These are phyloP conservation scores for Pocota personata DNA, from an alignment of 2,888 invertebrate genomes.

Conservation along the genomic window DNA sequence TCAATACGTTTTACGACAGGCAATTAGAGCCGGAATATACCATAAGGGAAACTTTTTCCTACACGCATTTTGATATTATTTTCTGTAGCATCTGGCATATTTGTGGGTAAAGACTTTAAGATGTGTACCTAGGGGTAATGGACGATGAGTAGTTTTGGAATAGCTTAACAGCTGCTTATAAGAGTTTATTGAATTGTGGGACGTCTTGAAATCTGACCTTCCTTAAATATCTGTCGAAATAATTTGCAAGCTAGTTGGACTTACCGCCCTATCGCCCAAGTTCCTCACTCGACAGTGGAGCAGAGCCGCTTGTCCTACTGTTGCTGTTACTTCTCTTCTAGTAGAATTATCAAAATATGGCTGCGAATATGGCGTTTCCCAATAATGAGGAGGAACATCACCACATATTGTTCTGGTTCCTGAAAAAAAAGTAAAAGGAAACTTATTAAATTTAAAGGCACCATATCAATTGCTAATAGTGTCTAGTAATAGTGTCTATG, in stretches of 20 bases:
- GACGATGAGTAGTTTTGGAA: too few relatives aligned
- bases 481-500: too few relatives aligned
- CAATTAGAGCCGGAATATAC: not conserved
- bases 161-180: too few relatives aligned
- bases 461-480: too few relatives aligned
- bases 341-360: constrained; percentile 95
- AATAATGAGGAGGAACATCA: constrained; percentile 82
- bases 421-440: constrained; percentile 68
- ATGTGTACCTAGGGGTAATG: not conserved
- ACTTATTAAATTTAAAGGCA: not conserved
- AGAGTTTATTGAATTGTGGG: too few relatives aligned
- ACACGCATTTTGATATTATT: not conserved
- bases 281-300: constrained; percentile 93
- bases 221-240: not conserved
- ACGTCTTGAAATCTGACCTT: too few relatives aligned
- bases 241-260: constrained; percentile 79
- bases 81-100: not conserved
- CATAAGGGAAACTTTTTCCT: not conserved
- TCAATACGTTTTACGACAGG: constrained; percentile 23
- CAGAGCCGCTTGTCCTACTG: constrained; percentile 93
- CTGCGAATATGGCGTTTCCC: constrained; percentile 88
- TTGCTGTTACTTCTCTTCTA: constrained; percentile 91
- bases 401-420: constrained; percentile 81
- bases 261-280: constrained; percentile 94
- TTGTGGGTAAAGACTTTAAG: not conserved